Conservation (phyloP, 2,797 vertebrate species). For the Parambassis ranga region DNA sequence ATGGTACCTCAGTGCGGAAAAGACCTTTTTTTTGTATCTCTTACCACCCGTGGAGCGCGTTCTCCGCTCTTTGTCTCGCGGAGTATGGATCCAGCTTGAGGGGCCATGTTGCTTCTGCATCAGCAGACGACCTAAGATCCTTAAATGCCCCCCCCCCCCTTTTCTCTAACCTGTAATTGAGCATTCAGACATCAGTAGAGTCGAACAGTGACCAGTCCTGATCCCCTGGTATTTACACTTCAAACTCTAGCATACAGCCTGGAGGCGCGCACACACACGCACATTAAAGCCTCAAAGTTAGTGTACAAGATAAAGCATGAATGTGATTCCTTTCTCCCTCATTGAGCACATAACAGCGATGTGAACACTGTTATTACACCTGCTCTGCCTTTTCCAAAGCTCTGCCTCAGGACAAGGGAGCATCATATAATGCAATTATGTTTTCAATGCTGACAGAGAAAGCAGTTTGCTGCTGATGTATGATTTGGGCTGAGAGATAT, state of each 20-base stretch:
- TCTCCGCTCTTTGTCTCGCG: no score
- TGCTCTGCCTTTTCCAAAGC: neutral
- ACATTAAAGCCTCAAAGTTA: neutral
- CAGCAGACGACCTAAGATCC: conserved; percentile 17
- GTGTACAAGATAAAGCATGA: conserved; percentile 71
- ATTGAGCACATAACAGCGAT: conserved; percentile 50
- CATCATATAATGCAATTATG: neutral
- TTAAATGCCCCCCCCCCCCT: conserved; percentile 12
- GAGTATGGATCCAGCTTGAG: no score
- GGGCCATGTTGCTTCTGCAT: neutral
- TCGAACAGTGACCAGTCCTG: conserved; percentile 47
- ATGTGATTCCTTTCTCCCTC: conserved; percentile 66
- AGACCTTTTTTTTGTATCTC: no score
- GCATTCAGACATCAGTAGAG: conserved; percentile 48
- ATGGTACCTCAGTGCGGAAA: no score
- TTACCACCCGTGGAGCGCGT: no score
- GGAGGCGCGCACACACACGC: conserved; percentile 25
- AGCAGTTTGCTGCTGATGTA: neutral
- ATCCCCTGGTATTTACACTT: conserved; percentile 56
- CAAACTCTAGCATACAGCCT: conserved; percentile 48
- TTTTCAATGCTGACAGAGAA: neutral
- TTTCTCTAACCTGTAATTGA: conserved; percentile 58
- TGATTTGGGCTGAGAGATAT: neutral
- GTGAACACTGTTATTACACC: conserved; percentile 36
- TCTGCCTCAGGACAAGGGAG: neutral